These are phyloP conservation scores for Drosophila trapezifrons DNA, from an alignment of 1,140 invertebrate species.

Conservation along the genomic window DNA sequence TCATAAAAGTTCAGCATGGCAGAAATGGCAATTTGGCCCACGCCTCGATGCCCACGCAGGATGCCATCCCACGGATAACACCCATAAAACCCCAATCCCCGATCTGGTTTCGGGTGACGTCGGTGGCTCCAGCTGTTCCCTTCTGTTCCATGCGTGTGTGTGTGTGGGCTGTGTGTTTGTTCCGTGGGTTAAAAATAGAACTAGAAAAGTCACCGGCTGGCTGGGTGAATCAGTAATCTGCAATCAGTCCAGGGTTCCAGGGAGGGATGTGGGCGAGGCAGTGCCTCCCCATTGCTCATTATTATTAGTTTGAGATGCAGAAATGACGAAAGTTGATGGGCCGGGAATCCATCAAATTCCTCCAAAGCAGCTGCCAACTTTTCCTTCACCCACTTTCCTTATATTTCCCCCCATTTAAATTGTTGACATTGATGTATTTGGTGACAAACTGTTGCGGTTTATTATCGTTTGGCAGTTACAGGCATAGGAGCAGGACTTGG, in stretches of 20 bases:
- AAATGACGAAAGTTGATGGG: slow-evolving; percentile 54
- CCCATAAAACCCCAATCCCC: neutral
- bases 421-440: slow-evolving; percentile 80
- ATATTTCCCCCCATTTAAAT: slow-evolving; percentile 25
- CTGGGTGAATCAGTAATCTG: slow-evolving; percentile 52
- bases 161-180: slow-evolving; percentile 12
- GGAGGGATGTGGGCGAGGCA: neutral
- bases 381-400: neutral
- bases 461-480: slow-evolving; percentile 42
- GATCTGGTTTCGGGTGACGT: slow-evolving; percentile 31
- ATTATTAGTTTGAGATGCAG: slow-evolving; percentile 57
- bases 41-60: slow-evolving; percentile 24
- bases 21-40: slow-evolving; percentile 41
- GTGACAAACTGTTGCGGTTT: slow-evolving; percentile 76
- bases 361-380: slow-evolving; percentile 39
- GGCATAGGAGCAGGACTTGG: neutral
- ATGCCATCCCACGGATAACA: slow-evolving; percentile 7
- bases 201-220: slow-evolving; percentile 42
- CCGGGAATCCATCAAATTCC: slow-evolving; percentile 50
- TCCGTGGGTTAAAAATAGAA: slow-evolving; percentile 37
- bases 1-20: slow-evolving; percentile 22
- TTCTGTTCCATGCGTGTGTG: slow-evolving; percentile 13
- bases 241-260: slow-evolving; percentile 27
- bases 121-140: slow-evolving; percentile 25
- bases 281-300: slow-evolving; percentile 22